Conservation (phyloP, 2,113 vertebrate genomes). For the Pterocles burchelli region DNA sequence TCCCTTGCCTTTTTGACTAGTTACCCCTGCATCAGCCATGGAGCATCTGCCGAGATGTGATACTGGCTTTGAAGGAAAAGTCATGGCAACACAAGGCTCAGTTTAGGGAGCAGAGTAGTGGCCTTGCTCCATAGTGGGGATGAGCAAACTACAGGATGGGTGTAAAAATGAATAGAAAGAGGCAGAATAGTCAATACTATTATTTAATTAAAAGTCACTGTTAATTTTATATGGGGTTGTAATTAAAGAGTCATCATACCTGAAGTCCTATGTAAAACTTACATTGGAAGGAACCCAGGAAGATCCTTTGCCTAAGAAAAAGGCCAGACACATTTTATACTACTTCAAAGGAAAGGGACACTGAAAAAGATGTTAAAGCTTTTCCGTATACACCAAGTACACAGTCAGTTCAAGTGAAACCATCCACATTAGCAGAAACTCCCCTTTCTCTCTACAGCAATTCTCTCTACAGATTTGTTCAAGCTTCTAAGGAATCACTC, state of each 20-base stretch:
- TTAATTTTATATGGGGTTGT: neutral
- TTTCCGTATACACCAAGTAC: neutral
- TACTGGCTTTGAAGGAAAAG: neutral
- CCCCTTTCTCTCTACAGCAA: neutral
- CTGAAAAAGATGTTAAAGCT: neutral
- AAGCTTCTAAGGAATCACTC: neutral
- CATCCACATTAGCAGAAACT: neutral
- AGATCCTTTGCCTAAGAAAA: neutral
- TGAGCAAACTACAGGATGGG: neutral
- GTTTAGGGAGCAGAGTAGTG: neutral
- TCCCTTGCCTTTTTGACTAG: neutral
- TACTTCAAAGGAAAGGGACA: neutral
- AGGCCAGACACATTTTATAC: neutral
- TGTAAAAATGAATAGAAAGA: neutral
- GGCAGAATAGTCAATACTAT: neutral
- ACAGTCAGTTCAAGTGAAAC: neutral
- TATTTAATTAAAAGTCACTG: neutral
- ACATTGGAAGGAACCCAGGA: neutral
- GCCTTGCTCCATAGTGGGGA: neutral
- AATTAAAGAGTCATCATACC: neutral
- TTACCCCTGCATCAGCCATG: neutral
- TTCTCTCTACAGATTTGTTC: neutral
- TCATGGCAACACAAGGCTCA: neutral
- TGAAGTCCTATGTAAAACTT: neutral
- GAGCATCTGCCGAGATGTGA: neutral